Evolutionary conservation across 1,140 invertebrate genomes (phyloP).

Genomic region (Drosophila malerkotliana): DNA sequence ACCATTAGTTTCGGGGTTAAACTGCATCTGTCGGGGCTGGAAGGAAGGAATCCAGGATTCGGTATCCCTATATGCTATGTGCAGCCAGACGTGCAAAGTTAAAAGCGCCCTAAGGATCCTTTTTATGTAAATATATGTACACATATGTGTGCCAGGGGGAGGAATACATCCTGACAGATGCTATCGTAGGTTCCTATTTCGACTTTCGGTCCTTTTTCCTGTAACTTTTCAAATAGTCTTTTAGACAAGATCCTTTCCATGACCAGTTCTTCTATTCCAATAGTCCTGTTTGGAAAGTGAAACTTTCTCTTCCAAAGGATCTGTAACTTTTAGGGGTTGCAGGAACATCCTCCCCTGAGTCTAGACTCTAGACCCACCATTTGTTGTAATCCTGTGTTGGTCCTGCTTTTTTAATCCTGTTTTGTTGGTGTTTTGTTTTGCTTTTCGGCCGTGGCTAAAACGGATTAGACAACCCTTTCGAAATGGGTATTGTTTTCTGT

Average conservation of each 20-base stretch:
- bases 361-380: background rate
- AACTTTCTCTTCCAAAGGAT: constrained; percentile 5
- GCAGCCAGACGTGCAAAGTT: constrained; percentile 73
- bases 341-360: background rate
- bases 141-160: background rate
- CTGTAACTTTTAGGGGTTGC: constrained; percentile 31
- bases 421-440: constrained; percentile 62
- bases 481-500: background rate
- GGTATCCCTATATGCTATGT: constrained; percentile 22
- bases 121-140: constrained; percentile 49
- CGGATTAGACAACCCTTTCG: constrained; percentile 49
- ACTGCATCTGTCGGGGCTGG: constrained; percentile 67
- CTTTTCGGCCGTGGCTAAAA: constrained; percentile 41
- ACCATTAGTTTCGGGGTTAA: constrained; percentile 59
- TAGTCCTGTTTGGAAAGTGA: background rate
- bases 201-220: background rate
- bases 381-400: constrained; percentile 65
- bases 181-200: background rate
- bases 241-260: background rate
- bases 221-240: constrained; percentile 4
- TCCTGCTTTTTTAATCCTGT: constrained; percentile 65
- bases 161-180: constrained; percentile 5
- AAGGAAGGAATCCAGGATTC: constrained; percentile 13
- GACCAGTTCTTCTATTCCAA: too few species aligned
- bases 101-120: constrained; percentile 60